phyloP scores from a whole-genome alignment of 2,113 vertebrate species.

The Vireo altiloquus region DNA sequence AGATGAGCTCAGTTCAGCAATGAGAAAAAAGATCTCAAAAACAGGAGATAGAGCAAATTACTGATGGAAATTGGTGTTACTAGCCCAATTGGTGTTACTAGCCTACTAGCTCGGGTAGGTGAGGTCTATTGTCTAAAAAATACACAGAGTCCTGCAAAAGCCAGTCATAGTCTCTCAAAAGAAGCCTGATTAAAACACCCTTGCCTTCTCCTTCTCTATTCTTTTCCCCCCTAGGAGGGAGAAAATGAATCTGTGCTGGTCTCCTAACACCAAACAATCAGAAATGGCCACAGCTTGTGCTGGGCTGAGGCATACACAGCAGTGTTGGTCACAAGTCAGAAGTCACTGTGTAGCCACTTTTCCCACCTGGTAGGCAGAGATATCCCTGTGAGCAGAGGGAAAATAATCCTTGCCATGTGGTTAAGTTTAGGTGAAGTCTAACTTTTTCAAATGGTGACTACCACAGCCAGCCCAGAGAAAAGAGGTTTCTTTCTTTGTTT shows the following conservation, averaged over 20 bases:
- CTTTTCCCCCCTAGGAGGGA: fast-evolving
- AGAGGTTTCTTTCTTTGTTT: neutral
- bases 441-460: neutral
- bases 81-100: neutral
- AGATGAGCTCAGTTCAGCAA: neutral
- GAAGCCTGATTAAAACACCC: neutral
- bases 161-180: neutral
- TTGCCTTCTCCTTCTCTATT: neutral
- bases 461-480: neutral
- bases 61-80: neutral
- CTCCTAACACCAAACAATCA: neutral
- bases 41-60: neutral
- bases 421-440: neutral
- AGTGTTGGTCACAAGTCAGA: neutral
- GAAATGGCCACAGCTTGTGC: neutral
- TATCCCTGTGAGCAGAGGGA: neutral
- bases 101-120: too few species aligned
- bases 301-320: neutral
- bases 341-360: neutral
- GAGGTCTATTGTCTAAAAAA: neutral
- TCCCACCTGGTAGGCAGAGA: neutral
- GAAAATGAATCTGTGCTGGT: neutral
- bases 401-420: neutral
- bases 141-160: neutral
- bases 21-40: neutral